These are phyloP conservation scores for Calephelis perditalis DNA, from an alignment of 2,888 invertebrate genomes.

Conservation along the genomic window DNA sequence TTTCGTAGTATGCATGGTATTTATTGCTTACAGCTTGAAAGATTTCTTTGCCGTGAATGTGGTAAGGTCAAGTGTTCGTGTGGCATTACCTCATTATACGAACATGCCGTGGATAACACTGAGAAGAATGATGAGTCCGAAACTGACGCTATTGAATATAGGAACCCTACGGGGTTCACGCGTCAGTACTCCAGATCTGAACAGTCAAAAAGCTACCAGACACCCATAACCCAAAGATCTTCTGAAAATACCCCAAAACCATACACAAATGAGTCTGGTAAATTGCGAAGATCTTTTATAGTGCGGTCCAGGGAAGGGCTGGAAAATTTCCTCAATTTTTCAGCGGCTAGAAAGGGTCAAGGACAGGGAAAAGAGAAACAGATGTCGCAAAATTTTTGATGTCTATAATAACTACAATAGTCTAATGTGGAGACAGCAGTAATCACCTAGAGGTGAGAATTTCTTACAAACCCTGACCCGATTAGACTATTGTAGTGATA, in stretches of 20 bases:
- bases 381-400: constrained; percentile 36
- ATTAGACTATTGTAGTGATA: constrained; percentile 11
- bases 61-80: constrained; percentile 83
- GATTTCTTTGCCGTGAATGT: constrained; percentile 85
- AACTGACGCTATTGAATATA: constrained; percentile 44
- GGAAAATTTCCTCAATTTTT: constrained; percentile 60
- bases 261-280: constrained; percentile 52
- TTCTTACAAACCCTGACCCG: constrained; percentile 1
- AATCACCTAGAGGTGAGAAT: constrained; percentile 6
- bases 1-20: constrained; percentile 73
- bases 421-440: not conserved
- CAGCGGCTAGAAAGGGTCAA: constrained; percentile 50
- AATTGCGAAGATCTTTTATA: constrained; percentile 63
- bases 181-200: constrained; percentile 52
- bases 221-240: constrained; percentile 40
- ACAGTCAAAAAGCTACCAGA: constrained; percentile 32
- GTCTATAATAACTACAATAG: not conserved
- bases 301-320: constrained; percentile 68
- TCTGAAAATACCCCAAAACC: constrained; percentile 59
- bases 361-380: constrained; percentile 51
- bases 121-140: constrained; percentile 33
- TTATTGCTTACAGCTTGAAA: constrained; percentile 84
- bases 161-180: constrained; percentile 38
- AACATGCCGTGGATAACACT: constrained; percentile 22
- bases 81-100: constrained; percentile 42